Percentiles rank a stretch among this genome's conserved stretches.
phyloP scores from a whole-genome alignment of 2,797 vertebrate species.

The Sus cebifrons region DNA sequence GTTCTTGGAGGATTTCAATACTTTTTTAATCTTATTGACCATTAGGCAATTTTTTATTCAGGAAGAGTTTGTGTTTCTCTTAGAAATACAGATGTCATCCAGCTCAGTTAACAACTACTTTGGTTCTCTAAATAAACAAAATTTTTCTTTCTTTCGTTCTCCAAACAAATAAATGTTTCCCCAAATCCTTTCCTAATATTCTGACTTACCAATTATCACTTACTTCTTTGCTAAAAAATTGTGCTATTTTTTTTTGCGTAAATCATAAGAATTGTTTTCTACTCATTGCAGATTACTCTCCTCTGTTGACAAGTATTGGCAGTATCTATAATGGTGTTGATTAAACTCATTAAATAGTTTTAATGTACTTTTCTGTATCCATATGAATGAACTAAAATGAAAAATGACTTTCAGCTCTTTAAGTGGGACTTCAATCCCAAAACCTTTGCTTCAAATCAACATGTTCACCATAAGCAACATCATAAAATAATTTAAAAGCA shows the following conservation, averaged over 20 bases:
- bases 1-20: not conserved
- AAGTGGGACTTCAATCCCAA: constrained; percentile 28
- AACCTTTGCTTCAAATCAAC: constrained; percentile 70
- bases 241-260: constrained; percentile 53
- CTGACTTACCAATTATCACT: not conserved
- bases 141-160: not conserved
- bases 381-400: constrained; percentile 36
- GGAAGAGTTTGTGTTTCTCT: constrained; percentile 50
- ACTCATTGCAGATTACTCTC: not conserved
- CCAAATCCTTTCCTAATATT: constrained; percentile 24
- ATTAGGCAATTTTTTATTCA: constrained; percentile 56
- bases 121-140: not conserved
- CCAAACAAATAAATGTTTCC: constrained; percentile 52
- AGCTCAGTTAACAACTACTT: constrained; percentile 33
- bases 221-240: not conserved
- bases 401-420: constrained; percentile 36
- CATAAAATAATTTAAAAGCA: constrained; percentile 73
- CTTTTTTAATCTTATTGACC: constrained; percentile 13
- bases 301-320: not conserved
- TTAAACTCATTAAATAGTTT: constrained; percentile 43
- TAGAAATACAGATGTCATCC: not conserved
- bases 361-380: not conserved
- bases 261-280: constrained; percentile 50
- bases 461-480: constrained; percentile 74
- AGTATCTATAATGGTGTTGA: constrained; percentile 1